A percentile compares a stretch with the other conserved stretches of the same genome.
Conservation (phyloP, 2,888 invertebrate genomes). For the Scaptomyza cyrtandrae region DNA sequence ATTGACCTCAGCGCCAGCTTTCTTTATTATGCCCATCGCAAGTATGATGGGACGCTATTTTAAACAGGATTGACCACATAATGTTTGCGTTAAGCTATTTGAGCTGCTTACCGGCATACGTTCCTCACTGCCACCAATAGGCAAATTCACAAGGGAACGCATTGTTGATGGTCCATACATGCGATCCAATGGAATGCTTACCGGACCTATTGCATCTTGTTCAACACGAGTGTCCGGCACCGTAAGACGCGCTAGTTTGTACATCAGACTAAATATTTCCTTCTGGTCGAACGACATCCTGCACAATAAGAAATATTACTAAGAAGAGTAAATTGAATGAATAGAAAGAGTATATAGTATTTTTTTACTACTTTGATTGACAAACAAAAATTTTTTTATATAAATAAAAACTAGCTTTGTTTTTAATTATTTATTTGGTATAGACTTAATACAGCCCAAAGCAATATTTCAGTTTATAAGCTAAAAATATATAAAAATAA, state of each 20-base stretch:
- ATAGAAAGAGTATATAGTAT: not conserved
- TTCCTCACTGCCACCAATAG: constrained; percentile 95
- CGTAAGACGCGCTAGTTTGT: constrained; percentile 59
- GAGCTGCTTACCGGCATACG: constrained; percentile 93
- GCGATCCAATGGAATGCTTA: constrained; percentile 94
- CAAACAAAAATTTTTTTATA: too few species aligned
- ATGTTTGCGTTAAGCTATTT: fast-evolving
- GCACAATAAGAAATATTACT: not conserved
- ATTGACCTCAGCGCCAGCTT: constrained; percentile 97
- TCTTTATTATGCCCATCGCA: constrained; percentile 97
- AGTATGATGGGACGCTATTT: constrained; percentile 92
- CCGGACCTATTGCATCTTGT: constrained; percentile 95
- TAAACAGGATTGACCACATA: not conserved
- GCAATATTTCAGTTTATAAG: not conserved
- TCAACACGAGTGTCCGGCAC: constrained; percentile 85
- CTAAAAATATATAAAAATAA: not conserved
- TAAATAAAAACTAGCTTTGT: constrained; percentile 1
- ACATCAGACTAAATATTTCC: constrained; percentile 62
- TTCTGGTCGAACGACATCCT: constrained; percentile 71
- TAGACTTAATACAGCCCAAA: not conserved
- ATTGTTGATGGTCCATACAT: constrained; percentile 98
- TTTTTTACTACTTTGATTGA: constrained; percentile 10
- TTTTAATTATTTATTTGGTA: not conserved
- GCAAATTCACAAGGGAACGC: constrained; percentile 96
- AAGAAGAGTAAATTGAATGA: not conserved